These are phyloP conservation scores for Prunella fulvescens DNA, from an alignment of 2,113 vertebrate genomes.

Conservation along the genomic window DNA sequence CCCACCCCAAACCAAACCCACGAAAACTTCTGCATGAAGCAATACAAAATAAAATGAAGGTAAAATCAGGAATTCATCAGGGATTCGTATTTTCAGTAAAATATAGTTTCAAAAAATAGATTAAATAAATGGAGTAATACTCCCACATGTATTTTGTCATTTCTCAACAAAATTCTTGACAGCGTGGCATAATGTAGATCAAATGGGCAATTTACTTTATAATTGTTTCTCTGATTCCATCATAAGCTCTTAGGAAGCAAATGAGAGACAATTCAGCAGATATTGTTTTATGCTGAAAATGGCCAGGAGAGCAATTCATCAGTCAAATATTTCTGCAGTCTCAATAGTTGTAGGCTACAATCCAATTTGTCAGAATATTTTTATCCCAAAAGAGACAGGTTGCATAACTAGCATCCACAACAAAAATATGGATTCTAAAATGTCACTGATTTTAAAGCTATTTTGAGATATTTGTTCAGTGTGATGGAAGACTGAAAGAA, in stretches of 20 bases:
- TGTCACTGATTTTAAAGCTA: constrained; percentile 9
- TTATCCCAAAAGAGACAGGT: not conserved
- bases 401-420: not conserved
- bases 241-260: not conserved
- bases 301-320: not conserved
- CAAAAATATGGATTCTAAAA: not conserved
- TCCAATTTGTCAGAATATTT: not conserved
- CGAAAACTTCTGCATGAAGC: accelerated
- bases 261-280: not conserved
- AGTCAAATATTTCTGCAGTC: not conserved
- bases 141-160: not conserved
- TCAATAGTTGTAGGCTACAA: not conserved
- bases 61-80: not conserved
- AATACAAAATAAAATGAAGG: not conserved
- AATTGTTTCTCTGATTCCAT: not conserved
- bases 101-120: not conserved
- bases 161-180: not conserved
- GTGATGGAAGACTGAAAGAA: not conserved
- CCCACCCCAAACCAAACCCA: not conserved
- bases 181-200: not conserved
- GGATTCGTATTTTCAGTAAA: not conserved
- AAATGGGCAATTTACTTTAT: not conserved
- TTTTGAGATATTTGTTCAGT: not conserved
- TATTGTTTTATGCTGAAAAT: not conserved
- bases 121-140: not conserved